phyloP scores from a whole-genome alignment of 1,140 invertebrate species.

The Harpegnathos saltator region DNA sequence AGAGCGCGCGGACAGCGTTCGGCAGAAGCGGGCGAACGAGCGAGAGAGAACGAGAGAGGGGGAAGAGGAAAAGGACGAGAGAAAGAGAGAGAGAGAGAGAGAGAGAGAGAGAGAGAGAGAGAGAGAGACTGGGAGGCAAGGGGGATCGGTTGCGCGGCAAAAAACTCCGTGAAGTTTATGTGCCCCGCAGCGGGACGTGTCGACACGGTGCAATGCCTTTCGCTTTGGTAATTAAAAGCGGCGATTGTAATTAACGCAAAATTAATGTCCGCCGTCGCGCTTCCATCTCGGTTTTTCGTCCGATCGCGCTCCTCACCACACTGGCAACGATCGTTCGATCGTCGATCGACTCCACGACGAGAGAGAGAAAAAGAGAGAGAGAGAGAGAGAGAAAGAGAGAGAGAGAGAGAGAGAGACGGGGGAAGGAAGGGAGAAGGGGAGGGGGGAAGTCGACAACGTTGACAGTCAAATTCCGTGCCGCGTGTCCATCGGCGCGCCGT shows the following conservation, averaged over 20 bases:
- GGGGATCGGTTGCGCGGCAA: not conserved
- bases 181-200: constrained; percentile 50
- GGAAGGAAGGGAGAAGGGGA: too few relatives aligned
- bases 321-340: constrained; percentile 3
- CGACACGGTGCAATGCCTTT: constrained; percentile 21
- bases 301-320: not conserved
- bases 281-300: not conserved
- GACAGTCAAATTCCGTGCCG: constrained; percentile 50
- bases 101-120: too few relatives aligned
- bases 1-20: too few relatives aligned
- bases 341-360: not conserved
- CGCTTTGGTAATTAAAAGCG: constrained; percentile 68
- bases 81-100: too few relatives aligned
- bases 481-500: constrained; percentile 29
- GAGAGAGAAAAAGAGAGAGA: not conserved
- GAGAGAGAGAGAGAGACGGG: too few relatives aligned
- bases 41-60: too few relatives aligned
- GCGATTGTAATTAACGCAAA: constrained; percentile 56
- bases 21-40: constrained; percentile 26
- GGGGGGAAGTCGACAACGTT: constrained; percentile 28
- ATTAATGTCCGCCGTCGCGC: constrained; percentile 51
- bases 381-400: not conserved
- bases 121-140: not conserved
- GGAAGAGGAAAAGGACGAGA: too few relatives aligned
- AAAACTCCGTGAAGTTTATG: constrained; percentile 43